These are phyloP conservation scores for Pedionomus torquatus DNA, from an alignment of 2,113 vertebrate species.

Conservation along the genomic window DNA sequence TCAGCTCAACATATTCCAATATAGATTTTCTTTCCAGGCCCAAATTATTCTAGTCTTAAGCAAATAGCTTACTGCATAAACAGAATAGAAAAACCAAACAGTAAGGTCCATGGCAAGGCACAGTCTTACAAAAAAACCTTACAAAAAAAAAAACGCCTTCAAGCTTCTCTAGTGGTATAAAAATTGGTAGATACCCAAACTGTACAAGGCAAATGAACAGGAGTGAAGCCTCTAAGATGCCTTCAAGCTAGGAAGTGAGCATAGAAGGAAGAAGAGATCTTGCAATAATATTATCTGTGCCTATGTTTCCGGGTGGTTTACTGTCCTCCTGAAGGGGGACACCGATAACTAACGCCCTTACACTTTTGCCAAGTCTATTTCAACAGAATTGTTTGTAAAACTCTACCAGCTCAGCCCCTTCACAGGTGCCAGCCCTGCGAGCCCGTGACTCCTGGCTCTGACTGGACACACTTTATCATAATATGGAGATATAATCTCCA, in stretches of 20 bases:
- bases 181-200: not conserved
- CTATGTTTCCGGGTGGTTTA: not conserved
- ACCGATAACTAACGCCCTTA: not conserved
- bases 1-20: not conserved
- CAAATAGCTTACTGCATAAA: not conserved
- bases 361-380: not conserved
- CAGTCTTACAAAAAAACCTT: not conserved
- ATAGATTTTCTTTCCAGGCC: not conserved
- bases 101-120: not conserved
- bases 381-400: not conserved
- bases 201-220: not conserved
- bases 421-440: not conserved
- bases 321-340: not conserved
- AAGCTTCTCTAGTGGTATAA: not conserved
- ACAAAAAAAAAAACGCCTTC: not conserved
- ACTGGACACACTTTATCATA: too few species aligned
- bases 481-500: not conserved
- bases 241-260: not conserved
- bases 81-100: not conserved
- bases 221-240: not conserved
- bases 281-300: not conserved
- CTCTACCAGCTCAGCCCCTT: not conserved
- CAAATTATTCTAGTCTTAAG: not conserved
- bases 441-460: not conserved
- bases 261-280: not conserved